These are phyloP conservation scores for Miltochrista miniata DNA, from an alignment of 2,888 invertebrate species.

Conservation along the genomic window DNA sequence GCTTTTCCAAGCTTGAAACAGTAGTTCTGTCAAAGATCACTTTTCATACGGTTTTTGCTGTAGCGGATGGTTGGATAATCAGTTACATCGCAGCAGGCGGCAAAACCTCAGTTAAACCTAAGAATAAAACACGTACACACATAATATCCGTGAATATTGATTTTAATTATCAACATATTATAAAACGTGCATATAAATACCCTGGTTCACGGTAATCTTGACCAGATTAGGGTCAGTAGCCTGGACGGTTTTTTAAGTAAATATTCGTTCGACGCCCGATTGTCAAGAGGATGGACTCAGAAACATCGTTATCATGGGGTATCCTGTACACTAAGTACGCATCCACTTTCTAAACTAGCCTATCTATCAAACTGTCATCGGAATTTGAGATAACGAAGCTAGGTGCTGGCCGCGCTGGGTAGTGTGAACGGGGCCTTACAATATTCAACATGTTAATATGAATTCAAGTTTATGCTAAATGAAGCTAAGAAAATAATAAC, in stretches of 20 bases:
- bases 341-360: conserved; percentile 64
- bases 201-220: conserved; percentile 27
- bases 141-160: no score
- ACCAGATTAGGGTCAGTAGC: conserved; percentile 44
- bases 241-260: conserved; percentile 47
- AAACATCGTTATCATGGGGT: conserved; percentile 69
- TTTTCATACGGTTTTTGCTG: no score
- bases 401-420: no score
- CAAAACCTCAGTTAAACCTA: no score
- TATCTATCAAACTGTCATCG: conserved; percentile 77
- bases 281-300: conserved; percentile 59
- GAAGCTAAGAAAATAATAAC: conserved; percentile 5
- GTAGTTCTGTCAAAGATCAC: no score
- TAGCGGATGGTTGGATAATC: no score
- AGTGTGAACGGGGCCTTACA: no score
- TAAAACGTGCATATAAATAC: conserved; percentile 22
- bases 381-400: conserved; percentile 60
- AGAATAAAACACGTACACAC: no score
- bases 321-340: conserved; percentile 66
- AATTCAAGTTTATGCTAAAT: not conserved
- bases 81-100: no score
- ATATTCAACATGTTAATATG: not conserved
- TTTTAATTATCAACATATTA: not conserved
- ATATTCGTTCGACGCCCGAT: conserved; percentile 41
- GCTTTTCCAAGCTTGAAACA: no score